phyloP scores from a whole-genome alignment of 2,797 vertebrate genomes.

The Poeciliopsis paucimaculata region DNA sequence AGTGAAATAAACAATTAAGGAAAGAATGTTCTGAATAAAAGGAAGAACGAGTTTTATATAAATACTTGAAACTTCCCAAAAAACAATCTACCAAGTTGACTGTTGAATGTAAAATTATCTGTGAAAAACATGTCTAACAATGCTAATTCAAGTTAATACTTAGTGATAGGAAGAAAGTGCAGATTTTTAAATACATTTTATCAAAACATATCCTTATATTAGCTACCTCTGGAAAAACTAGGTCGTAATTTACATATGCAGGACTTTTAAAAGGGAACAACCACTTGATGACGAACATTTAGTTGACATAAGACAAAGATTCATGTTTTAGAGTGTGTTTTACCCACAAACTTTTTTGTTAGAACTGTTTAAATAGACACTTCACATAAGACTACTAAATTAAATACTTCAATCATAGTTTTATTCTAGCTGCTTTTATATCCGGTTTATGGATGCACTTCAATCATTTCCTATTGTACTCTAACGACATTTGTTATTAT shows the following conservation, averaged over 20 bases:
- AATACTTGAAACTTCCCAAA: not conserved
- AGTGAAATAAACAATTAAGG: not conserved
- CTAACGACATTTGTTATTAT: constrained; percentile 14
- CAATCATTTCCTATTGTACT: constrained; percentile 44
- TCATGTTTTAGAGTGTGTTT: not conserved
- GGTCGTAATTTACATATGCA: not conserved
- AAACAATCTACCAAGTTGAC: not conserved
- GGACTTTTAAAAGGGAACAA: not conserved
- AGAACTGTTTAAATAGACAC: not conserved
- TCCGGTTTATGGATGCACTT: not conserved
- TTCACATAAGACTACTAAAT: constrained; percentile 1
- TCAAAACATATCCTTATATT: not conserved
- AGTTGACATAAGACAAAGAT: not conserved
- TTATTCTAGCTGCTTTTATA: constrained; percentile 6
- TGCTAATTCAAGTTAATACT: not conserved
- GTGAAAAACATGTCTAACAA: not conserved
- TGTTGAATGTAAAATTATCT: not conserved
- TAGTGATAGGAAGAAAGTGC: not conserved
- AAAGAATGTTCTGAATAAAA: not conserved
- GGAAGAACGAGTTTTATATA: not conserved
- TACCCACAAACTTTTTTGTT: not conserved
- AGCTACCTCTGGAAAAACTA: not conserved
- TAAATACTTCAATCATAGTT: constrained; percentile 22
- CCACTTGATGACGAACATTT: not conserved
- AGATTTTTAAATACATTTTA: not conserved